Base-by-base conservation (phyloP, 2,888 invertebrate species). In the Leucoptera coffeella region DNA sequence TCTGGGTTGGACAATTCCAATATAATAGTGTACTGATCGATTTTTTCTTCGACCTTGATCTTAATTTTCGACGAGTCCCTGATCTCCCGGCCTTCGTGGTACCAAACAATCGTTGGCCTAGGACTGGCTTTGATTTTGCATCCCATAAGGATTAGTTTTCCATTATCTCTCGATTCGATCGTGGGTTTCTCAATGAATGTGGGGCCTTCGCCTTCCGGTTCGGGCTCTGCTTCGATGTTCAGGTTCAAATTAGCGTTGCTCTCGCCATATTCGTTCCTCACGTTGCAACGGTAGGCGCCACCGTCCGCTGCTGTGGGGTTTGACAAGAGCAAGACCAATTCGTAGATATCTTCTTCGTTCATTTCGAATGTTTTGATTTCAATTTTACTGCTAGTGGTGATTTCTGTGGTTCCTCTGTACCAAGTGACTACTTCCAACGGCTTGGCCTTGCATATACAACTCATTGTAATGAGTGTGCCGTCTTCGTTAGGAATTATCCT, bases 401-500 rank as follows among this genome's bases (percentile, higher is more conserved):
- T 85, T 41, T 81, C 75, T 37, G 85, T 87, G 43, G 85, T 85
- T 41, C 91, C 95, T 48, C 92, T 80, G 73, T 84, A 92, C 99
- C 99, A 99, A 38, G 86, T 88, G 34, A 96, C 90, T 41, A 82
- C 82, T 24, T 97, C 95, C 59, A 87, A 91, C 37, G 96, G 94
- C 67, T 90, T 90, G 23, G 95, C 94, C 62, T 87, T 88, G 62
- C 91, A 91, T 52, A 87, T 85, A 73, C 96, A 96, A 67, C 93
- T 90, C 90, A 97, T 93, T 34, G 92, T 87, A 46, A 97, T 94
- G 45, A 95, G 80, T 40, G 95, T 94, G 43, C 95, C 96, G 50
- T 86, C 90, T 61, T 93, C 93, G 72, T 95, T 94, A 54, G 97
- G 97, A 75, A 96, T 93, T 69, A 99, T 99, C 69, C 90, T 85